These are phyloP conservation scores for Icerya purchasi DNA, from an alignment of 2,888 invertebrate genomes.

Conservation along the genomic window DNA sequence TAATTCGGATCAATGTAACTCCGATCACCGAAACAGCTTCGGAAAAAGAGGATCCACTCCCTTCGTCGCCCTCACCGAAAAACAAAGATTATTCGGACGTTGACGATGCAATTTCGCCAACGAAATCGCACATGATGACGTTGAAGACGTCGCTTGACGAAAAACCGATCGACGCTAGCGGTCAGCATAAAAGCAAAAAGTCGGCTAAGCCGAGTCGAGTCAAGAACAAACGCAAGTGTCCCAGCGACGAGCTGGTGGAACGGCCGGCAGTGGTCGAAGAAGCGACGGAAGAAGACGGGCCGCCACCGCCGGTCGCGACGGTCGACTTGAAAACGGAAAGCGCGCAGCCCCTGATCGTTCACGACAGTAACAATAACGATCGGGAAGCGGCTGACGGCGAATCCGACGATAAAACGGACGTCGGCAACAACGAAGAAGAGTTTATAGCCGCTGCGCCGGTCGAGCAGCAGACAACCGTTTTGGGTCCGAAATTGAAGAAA, in stretches of 20 bases:
- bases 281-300: too few species aligned
- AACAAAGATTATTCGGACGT: background rate
- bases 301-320: too few species aligned
- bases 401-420: too few species aligned
- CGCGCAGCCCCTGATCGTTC: too few species aligned
- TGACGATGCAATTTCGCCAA: background rate
- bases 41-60: background rate
- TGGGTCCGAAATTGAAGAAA: background rate
- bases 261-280: too few species aligned
- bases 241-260: too few species aligned
- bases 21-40: background rate
- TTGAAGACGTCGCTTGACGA: background rate
- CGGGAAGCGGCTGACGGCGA: background rate
- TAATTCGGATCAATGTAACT: background rate
- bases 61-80: too few species aligned
- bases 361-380: background rate
- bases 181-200: background rate
- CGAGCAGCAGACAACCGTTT: too few species aligned
- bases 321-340: too few species aligned
- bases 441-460: too few species aligned
- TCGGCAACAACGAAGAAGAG: too few species aligned
- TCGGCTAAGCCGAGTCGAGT: background rate
- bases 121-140: background rate
- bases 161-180: background rate
- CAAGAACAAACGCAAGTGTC: background rate